Percentiles rank a stretch among this genome's conserved stretches.
phyloP scores from a whole-genome alignment of 2,888 invertebrate species.

The Serripes groenlandicus region DNA sequence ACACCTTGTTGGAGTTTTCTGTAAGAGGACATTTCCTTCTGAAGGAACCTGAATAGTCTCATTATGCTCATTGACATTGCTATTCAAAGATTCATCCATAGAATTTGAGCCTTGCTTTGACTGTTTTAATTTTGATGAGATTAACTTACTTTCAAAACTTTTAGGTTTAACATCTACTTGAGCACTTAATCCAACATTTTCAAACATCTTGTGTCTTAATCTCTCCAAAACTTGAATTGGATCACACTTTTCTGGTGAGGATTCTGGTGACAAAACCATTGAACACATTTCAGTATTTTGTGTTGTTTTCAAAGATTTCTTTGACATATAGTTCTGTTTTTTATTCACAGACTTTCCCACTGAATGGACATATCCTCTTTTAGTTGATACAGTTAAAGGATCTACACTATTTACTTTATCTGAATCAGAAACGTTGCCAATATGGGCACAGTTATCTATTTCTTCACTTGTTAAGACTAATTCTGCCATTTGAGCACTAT shows the following conservation, averaged over 20 bases:
- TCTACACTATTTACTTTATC: not conserved
- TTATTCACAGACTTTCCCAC: conserved; percentile 61
- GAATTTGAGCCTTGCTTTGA: not conserved
- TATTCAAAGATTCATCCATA: not conserved
- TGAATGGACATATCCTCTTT: conserved; percentile 53
- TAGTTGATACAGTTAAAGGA: not conserved
- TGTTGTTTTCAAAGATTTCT: not conserved
- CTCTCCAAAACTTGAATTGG: conserved; percentile 47
- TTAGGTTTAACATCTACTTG: conserved; percentile 44
- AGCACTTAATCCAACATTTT: conserved; percentile 53
- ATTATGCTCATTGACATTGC: not conserved
- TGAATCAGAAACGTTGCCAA: no score
- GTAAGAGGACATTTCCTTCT: not conserved
- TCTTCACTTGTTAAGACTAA: no score
- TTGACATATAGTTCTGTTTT: conserved; percentile 24
- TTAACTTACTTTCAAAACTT: conserved; percentile 59
- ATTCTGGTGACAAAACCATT: conserved; percentile 3
- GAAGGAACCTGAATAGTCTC: not conserved
- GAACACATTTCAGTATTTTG: not conserved
- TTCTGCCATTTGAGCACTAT: no score
- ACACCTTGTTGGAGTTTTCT: conserved; percentile 12
- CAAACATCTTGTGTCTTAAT: conserved; percentile 56
- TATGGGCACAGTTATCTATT: no score
- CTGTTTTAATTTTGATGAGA: conserved; percentile 49
- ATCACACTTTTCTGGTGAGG: conserved; percentile 44